Evolutionary conservation across 2,797 vertebrate species (phyloP), one percentile per base, ranked within the genome.

Genomic region (Oreochromis grahami): DNA sequence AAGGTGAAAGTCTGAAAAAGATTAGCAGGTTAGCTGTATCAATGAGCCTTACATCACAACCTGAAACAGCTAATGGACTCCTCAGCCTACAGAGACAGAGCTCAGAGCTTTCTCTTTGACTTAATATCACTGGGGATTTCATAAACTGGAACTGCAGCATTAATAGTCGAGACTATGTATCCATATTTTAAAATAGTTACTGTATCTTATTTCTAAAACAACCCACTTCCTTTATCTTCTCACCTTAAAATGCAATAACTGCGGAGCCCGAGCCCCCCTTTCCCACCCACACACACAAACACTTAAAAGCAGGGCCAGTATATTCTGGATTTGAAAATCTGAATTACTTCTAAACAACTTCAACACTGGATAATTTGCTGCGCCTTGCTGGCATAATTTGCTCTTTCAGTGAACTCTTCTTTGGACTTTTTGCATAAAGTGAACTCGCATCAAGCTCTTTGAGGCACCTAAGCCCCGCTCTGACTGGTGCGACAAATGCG

Each of bases 1-100:
- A 89, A 90, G 87, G 83, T 83, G 82, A 83, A 26, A 74, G 68
- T 83, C 77, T 83, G 34, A 24, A 80, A 34, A 38, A 83, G 86
- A 90, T 92, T 80, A 93, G 68, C 85, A 53, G 85, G 51, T 89
- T 85, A 80, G 51, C 77, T 70, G n/a, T 82, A 65, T 86, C 80
- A 87, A 1, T 53, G 78, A 60, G 60, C 76, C 79, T 88, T 78
- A 87, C 74, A 32, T 78, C 74, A 19, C 12, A 38, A 84, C 63
- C 38, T 19, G n/a, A 43, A 85, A 68, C 21, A 52, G 81, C 32
- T 53, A 8, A 80, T 11, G 17, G 43, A 29, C 84, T 78, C 55
- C 55, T 50, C 4, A 79, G 10, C 50, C 79, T 55, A 36, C 21
- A 70, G 34, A 68, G 51, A 45, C n/a, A 38, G 9, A 55, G 38